These are phyloP conservation scores for Gandaritis pyraliata DNA, from an alignment of 2,888 invertebrate species.

Conservation along the genomic window DNA sequence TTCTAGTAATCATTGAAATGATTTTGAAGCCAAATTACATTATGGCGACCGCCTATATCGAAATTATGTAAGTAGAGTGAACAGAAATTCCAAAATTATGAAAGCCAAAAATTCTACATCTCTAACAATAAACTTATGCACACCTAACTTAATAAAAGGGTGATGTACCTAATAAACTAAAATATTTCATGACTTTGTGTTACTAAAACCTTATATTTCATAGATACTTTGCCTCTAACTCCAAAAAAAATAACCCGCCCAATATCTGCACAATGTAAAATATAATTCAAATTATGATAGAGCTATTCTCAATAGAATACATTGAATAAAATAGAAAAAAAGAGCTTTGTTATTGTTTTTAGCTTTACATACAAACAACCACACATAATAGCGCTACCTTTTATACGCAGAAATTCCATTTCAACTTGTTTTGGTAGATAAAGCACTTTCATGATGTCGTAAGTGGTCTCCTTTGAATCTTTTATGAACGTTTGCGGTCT, in stretches of 20 bases:
- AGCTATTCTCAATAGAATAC: too few species aligned
- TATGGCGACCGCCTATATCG: too few species aligned
- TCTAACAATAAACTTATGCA: background rate
- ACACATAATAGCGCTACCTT: background rate
- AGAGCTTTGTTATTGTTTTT: too few species aligned
- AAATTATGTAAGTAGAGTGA: too few species aligned
- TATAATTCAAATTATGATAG: too few species aligned
- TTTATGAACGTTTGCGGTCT: slow-evolving; percentile 26
- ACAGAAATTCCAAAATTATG: background rate
- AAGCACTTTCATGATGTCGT: slow-evolving; percentile 6
- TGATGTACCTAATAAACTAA: background rate
- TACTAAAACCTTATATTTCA: background rate
- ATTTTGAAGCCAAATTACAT: too few species aligned
- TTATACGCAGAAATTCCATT: background rate
- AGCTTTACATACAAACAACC: background rate
- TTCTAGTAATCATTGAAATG: too few species aligned
- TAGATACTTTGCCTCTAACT: background rate
- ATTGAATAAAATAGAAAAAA: too few species aligned
- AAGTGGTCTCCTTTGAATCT: slow-evolving; percentile 15
- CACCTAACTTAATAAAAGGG: background rate
- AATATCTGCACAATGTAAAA: too few species aligned
- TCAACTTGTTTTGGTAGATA: slow-evolving; percentile 8
- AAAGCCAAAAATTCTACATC: background rate
- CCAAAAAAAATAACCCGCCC: background rate
- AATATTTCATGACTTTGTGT: background rate